Percentiles rank a stretch among this genome's conserved stretches.
phyloP scores from a whole-genome alignment of 2,113 vertebrate genomes.

The Tragelaphus scriptus region DNA sequence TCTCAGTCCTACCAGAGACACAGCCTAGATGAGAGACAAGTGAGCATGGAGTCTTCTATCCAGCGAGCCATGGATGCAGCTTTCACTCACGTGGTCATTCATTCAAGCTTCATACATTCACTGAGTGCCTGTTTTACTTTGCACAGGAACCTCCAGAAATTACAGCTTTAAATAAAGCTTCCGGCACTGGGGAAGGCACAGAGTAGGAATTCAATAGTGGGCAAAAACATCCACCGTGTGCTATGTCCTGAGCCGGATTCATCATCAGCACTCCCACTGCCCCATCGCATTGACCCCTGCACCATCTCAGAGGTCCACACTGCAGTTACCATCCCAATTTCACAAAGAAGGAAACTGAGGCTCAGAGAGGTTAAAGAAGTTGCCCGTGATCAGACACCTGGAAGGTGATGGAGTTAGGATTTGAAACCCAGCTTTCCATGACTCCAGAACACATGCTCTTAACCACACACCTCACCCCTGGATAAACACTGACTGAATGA shows the following conservation, averaged over 20 bases:
- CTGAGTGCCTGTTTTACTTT: neutral
- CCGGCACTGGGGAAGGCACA: neutral
- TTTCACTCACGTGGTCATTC: neutral
- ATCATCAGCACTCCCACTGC: neutral
- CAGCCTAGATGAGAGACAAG: neutral
- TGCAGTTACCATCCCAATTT: neutral
- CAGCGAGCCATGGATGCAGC: neutral
- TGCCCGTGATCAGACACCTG: neutral
- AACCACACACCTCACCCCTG: neutral
- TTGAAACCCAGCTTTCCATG: neutral
- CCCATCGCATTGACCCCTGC: neutral
- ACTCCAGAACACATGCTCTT: neutral
- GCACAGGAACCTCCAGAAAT: neutral
- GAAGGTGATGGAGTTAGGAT: neutral
- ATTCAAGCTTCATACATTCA: neutral
- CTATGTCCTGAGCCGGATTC: neutral
- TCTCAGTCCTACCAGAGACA: neutral
- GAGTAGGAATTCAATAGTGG: neutral
- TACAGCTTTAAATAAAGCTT: neutral
- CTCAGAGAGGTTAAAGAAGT: neutral
- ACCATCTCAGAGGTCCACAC: neutral
- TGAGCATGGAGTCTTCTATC: neutral
- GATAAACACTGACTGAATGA: neutral
- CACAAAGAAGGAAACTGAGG: conserved; percentile 1
- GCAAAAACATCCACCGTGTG: neutral